phyloP scores from a whole-genome alignment of 2,888 invertebrate genomes.

The Glyphotaelius pellucidus region DNA sequence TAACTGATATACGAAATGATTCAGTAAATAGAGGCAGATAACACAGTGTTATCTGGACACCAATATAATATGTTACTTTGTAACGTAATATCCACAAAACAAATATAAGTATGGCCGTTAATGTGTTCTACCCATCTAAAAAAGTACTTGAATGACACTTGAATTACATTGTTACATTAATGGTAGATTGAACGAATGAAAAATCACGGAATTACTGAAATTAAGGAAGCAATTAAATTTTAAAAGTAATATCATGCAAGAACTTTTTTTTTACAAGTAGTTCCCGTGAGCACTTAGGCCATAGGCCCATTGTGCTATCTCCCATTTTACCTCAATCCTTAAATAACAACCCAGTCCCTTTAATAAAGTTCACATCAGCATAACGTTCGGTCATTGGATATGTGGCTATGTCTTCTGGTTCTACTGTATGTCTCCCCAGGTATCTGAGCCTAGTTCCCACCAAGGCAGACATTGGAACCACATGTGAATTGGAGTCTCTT shows the following conservation, averaged over 20 bases:
- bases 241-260: neutral
- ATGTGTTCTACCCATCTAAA: neutral
- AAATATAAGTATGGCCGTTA: neutral
- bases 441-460: too few species aligned
- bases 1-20: constrained; percentile 22
- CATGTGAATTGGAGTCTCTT: too few species aligned
- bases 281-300: too few species aligned
- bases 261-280: too few species aligned
- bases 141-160: neutral
- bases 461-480: too few species aligned
- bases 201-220: neutral
- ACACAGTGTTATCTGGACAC: neutral
- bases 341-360: too few species aligned
- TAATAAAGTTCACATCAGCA: too few species aligned
- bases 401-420: too few species aligned
- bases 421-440: too few species aligned
- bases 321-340: too few species aligned
- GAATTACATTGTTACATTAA: neutral
- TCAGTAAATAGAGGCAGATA: constrained; percentile 9
- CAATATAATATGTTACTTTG: neutral
- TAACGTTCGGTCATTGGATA: too few species aligned
- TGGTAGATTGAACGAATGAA: neutral
- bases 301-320: too few species aligned
- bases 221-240: neutral
- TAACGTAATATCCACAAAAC: neutral